These are phyloP conservation scores for Scelioninae gen. 2 DNA, from an alignment of 2,888 invertebrate genomes.

Conservation along the genomic window DNA sequence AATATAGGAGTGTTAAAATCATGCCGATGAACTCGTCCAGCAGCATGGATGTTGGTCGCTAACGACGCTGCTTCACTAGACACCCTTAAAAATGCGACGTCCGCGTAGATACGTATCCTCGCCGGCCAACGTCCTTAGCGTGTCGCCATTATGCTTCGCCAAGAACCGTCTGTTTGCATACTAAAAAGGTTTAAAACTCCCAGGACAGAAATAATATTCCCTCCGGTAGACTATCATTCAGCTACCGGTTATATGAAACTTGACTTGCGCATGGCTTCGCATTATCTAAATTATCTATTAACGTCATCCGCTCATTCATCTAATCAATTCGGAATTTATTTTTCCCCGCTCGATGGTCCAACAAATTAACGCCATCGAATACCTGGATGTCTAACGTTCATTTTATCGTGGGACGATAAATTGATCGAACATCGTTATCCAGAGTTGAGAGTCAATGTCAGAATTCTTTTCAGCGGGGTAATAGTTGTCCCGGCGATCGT, in stretches of 20 bases:
- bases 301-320: slow-evolving; percentile 9
- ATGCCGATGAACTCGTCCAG: slow-evolving; percentile 49
- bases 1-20: slow-evolving; percentile 59
- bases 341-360: neutral
- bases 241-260: slow-evolving; percentile 39
- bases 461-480: neutral
- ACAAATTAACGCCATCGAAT: neutral
- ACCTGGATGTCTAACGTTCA: neutral
- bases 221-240: slow-evolving; percentile 57
- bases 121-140: slow-evolving; percentile 44
- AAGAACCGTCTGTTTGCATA: slow-evolving; percentile 71
- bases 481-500: neutral
- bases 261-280: slow-evolving; percentile 13
- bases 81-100: slow-evolving; percentile 61
- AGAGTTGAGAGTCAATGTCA: neutral
- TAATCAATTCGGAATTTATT: neutral
- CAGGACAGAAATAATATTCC: slow-evolving; percentile 69
- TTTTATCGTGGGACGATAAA: neutral
- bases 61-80: slow-evolving; percentile 57
- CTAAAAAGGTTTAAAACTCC: slow-evolving; percentile 71
- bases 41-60: slow-evolving; percentile 51
- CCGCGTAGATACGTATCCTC: slow-evolving; percentile 53
- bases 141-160: slow-evolving; percentile 65
- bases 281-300: slow-evolving; percentile 31
- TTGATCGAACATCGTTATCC: neutral